phyloP scores from a whole-genome alignment of 92 coral and sea anemone genomes.

The Bergia sp. region DNA sequence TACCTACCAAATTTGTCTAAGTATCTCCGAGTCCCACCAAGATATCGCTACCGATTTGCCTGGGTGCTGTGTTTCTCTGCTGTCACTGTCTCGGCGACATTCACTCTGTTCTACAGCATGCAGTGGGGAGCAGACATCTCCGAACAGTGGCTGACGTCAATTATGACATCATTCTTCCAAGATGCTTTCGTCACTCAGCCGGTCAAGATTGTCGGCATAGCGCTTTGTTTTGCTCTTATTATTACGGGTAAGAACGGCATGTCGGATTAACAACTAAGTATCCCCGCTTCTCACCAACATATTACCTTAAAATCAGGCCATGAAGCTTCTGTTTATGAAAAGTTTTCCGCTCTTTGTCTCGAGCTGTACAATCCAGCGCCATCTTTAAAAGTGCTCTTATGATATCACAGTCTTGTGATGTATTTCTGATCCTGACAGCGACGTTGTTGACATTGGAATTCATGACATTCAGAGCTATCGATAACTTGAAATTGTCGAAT shows the following conservation, averaged over 20 bases:
- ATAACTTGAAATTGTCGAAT: too few relatives aligned
- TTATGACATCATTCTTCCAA: slow-evolving; percentile 84
- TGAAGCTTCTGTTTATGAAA: too few relatives aligned
- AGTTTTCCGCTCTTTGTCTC: too few relatives aligned
- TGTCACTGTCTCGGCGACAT: slow-evolving; percentile 53
- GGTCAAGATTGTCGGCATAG: slow-evolving; percentile 70
- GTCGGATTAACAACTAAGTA: too few relatives aligned
- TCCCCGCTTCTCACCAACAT: too few relatives aligned
- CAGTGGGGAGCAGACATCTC: slow-evolving; percentile 86
- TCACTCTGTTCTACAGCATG: slow-evolving; percentile 77
- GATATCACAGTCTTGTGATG: too few relatives aligned
- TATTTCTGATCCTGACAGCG: too few relatives aligned
- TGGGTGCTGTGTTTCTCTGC: slow-evolving; percentile 68
- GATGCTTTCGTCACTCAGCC: slow-evolving; percentile 87
- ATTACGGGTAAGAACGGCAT: slow-evolving; percentile 19
- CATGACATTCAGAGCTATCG: too few relatives aligned
- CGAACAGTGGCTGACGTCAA: slow-evolving; percentile 80
- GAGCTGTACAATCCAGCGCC: too few relatives aligned
- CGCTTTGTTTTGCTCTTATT: slow-evolving; percentile 56
- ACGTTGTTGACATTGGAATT: too few relatives aligned
- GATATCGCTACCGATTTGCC: slow-evolving; percentile 51
- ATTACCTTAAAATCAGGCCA: too few relatives aligned
- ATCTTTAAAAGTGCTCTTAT: too few relatives aligned
- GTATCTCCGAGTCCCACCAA: slow-evolving; percentile 16
- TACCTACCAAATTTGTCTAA: slow-evolving; percentile 18